Evolutionary conservation across 2,113 vertebrate genomes (phyloP).

Genomic region (Parus major): DNA sequence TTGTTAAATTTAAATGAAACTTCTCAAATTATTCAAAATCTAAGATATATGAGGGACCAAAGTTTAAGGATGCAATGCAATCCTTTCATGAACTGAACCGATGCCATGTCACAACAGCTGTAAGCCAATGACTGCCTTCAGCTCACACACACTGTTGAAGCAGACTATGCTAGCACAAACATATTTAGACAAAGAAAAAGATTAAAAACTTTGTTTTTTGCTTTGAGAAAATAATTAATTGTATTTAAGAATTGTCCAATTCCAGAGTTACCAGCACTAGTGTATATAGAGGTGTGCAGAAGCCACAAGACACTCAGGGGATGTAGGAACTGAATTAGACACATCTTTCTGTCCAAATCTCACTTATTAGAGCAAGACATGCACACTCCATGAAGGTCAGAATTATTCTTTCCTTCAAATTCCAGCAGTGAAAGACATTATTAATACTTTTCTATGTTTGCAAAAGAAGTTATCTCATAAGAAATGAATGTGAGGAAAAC

Average conservation of each 20-base stretch:
- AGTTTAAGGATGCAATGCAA: rapidly evolving
- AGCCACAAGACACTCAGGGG: neutral
- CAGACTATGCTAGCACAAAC: neutral
- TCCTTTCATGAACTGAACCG: neutral
- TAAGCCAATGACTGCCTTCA: neutral
- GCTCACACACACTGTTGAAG: neutral
- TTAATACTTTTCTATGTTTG: neutral
- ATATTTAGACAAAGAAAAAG: neutral
- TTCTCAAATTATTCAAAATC: neutral
- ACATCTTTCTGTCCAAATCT: neutral
- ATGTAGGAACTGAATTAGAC: rapidly evolving
- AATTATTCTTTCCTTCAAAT: neutral
- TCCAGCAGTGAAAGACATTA: neutral
- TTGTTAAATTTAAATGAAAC: neutral
- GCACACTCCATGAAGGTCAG: neutral
- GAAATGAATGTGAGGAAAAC: neutral
- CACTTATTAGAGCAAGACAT: neutral
- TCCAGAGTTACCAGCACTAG: neutral
- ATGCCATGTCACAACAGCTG: neutral
- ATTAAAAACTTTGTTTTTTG: neutral
- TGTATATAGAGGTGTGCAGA: neutral
- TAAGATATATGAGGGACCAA: neutral
- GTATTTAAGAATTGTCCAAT: neutral
- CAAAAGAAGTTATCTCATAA: neutral
- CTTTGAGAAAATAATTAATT: neutral